Evolutionary conservation across 2,113 vertebrate species (phyloP).

Genomic region (Siniperca chuatsi): DNA sequence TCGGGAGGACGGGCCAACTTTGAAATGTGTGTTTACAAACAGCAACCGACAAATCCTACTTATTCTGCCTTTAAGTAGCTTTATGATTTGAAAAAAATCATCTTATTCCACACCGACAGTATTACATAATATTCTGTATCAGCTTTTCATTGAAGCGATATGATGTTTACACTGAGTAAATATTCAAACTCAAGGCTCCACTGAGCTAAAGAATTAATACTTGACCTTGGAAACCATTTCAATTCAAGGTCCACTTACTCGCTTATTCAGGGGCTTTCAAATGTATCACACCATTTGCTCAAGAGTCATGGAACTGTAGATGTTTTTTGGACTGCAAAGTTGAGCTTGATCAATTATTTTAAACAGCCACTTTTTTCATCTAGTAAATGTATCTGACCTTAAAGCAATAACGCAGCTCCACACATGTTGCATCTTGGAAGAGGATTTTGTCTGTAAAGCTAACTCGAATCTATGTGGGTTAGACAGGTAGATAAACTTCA

Average conservation of each 20-base stretch:
- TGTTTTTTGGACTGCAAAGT: neutral
- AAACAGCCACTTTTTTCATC: neutral
- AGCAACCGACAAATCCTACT: no score
- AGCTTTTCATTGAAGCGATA: neutral
- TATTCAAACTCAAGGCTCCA: neutral
- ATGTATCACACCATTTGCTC: neutral
- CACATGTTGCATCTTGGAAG: neutral
- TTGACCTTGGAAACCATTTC: neutral
- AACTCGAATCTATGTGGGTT: neutral
- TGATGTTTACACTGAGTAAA: neutral
- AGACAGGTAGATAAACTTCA: neutral
- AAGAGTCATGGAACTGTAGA: neutral
- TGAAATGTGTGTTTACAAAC: no score
- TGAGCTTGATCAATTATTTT: neutral
- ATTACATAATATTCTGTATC: no score
- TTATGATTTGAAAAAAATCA: neutral
- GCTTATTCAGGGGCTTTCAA: neutral
- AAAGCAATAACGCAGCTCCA: neutral
- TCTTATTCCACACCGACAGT: neutral
- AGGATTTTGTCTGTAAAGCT: neutral
- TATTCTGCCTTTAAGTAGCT: neutral
- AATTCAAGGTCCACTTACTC: neutral
- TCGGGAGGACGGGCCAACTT: no score
- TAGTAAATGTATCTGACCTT: slow-evolving; percentile 12
- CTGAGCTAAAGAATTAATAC: no score